Evolutionary conservation across 2,888 invertebrate genomes (phyloP), one percentile per base, ranked within the genome.

Genomic region (Sepiola atlantica): DNA sequence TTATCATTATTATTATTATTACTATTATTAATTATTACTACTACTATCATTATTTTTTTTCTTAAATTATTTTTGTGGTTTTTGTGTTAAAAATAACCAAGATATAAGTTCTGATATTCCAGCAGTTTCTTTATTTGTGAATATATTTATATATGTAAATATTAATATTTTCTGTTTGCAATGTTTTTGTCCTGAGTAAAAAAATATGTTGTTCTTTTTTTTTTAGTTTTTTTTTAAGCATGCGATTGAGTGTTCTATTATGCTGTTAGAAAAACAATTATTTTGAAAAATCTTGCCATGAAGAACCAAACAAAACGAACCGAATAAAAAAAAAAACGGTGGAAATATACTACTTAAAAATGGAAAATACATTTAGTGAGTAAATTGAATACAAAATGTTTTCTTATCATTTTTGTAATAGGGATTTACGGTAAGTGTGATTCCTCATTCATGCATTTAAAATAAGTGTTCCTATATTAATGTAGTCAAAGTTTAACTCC

Each of bases 131-230:
- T 24, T 61, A 61, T 24, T 24, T 61, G 28, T 61, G 10, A 24
- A 61, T 61, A 61, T 61, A 61, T 61, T 21, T 61, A 61, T 61
- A 61, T 61, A 61, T 61, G 24, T 61, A 28, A 28, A 61, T 77
- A 77, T 77, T 32, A n/a, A 77, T 77, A n/a, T 77, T n/a, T 77
- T 77, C 77, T 77, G 77, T 77, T 77, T 77, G 77, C 77, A 77
- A 77, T 14, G 77, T 77, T 77, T n/a, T 77, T 77, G 77, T 77
- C n/a, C 14, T 32, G n/a, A 77, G 77, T 77, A n/a, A 32, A 77
- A n/a, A 77, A 77, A 77, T 6, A 1, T 61, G 61, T 77, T 45
- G 45, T 45, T 45, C 45, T 45, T n/a, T 77, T 77, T n/a, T 77
- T 77, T 77, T 77, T 77, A 77, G 77, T 77, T 77, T 77, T 77